Evolutionary conservation across 2,797 vertebrate species (phyloP).

Genomic region (Corythornis leucogaster): DNA sequence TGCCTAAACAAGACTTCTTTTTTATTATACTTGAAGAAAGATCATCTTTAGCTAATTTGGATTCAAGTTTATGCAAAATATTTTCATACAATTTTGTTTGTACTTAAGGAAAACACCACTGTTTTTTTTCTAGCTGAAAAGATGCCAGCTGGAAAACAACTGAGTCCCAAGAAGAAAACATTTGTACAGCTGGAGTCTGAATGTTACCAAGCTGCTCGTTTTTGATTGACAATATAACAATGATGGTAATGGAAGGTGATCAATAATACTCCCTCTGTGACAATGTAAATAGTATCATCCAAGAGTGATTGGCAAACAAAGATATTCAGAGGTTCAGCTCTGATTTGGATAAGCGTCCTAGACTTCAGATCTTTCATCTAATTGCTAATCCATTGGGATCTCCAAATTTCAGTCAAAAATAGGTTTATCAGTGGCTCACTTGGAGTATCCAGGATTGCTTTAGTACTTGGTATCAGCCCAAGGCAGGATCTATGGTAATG

Average conservation of each 20-base stretch:
- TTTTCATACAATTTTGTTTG: background rate
- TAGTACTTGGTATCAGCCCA: background rate
- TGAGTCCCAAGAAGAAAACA: slow-evolving; percentile 31
- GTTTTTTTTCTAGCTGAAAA: background rate
- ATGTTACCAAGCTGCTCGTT: slow-evolving; percentile 21
- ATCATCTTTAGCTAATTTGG: background rate
- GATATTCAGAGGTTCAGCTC: background rate
- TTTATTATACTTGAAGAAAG: background rate
- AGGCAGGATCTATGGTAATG: background rate
- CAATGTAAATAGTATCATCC: background rate
- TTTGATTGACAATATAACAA: slow-evolving; percentile 45
- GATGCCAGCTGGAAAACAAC: slow-evolving; percentile 32
- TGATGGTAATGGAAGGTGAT: slow-evolving; percentile 7
- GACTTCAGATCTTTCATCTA: background rate
- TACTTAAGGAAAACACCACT: background rate
- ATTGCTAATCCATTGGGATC: background rate
- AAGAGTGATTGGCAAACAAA: background rate
- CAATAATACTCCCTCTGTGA: slow-evolving; percentile 25
- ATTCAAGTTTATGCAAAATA: slow-evolving; percentile 5
- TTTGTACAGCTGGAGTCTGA: slow-evolving; percentile 46
- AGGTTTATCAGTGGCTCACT: background rate
- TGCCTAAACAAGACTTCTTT: background rate
- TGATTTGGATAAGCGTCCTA: background rate
- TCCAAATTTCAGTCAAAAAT: background rate
- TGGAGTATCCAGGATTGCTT: background rate